Evolutionary conservation across 2,888 invertebrate species (phyloP).

Genomic region (Pristionchus fissidentatus): DNA sequence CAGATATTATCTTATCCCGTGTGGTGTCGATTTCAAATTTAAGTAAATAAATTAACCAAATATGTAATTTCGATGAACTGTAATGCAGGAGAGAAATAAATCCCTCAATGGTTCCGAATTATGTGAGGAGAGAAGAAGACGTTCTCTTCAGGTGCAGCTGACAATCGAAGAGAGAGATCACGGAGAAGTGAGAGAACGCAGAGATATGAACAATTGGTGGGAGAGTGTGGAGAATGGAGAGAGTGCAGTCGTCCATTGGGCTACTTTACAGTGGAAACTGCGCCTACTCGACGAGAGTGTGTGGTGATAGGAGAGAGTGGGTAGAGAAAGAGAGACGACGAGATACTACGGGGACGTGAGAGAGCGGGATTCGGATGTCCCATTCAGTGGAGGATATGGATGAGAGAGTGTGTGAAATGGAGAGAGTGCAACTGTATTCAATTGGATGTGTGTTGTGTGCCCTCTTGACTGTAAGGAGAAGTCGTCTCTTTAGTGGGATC

Average conservation of each 20-base stretch:
- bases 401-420: background rate
- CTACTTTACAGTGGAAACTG: slow-evolving; percentile 14
- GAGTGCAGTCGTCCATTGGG: background rate
- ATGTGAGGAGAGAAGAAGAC: no score
- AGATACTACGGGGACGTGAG: background rate
- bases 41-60: no score
- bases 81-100: no score
- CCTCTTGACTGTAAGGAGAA: slow-evolving; percentile 5
- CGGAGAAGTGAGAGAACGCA: background rate
- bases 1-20: no score
- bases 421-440: slow-evolving; percentile 20
- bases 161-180: background rate
- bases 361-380: no score
- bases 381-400: no score
- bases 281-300: slow-evolving; percentile 21
- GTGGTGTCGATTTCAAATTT: no score
- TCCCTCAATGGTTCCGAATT: no score
- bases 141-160: no score
- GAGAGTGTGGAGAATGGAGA: background rate
- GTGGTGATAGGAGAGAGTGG: background rate
- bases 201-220: background rate
- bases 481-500: background rate
- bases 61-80: no score
- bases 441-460: slow-evolving; percentile 7
- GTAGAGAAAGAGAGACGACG: slow-evolving; percentile 7